A percentile compares a stretch with the other conserved stretches of the same genome.
These are phyloP conservation scores for Calosoma granatense DNA, from an alignment of 1,140 invertebrate genomes.

Conservation along the genomic window DNA sequence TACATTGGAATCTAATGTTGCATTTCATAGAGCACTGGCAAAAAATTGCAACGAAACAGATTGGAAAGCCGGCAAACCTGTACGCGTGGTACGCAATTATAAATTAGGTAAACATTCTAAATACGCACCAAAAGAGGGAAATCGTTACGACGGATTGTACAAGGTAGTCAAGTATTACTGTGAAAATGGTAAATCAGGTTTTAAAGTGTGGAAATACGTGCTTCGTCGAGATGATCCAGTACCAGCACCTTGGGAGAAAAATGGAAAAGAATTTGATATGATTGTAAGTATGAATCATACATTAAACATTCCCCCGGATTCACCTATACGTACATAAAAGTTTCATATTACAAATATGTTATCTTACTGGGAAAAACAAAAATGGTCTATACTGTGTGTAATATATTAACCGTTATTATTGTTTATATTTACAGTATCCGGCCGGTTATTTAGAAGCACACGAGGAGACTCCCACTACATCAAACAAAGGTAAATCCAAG, in stretches of 20 bases:
- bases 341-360: conserved; percentile 3
- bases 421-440: conserved; percentile 47
- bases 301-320: background rate
- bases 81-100: conserved; percentile 69
- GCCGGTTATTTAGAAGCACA: conserved; percentile 64
- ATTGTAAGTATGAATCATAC: conserved; percentile 33
- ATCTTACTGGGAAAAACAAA: conserved; percentile 22
- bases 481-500: conserved; percentile 22
- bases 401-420: background rate
- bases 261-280: conserved; percentile 50
- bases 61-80: conserved; percentile 66
- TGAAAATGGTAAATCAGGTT: conserved; percentile 68
- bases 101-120: conserved; percentile 66
- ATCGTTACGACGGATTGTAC: conserved; percentile 66
- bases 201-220: conserved; percentile 71
- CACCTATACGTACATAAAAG: background rate
- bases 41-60: conserved; percentile 64
- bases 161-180: conserved; percentile 80
- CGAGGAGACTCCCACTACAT: conserved; percentile 36
- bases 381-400: conserved; percentile 16
- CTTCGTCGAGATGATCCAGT: conserved; percentile 66
- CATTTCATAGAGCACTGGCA: conserved; percentile 56
- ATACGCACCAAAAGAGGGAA: conserved; percentile 68
- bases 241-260: conserved; percentile 74
- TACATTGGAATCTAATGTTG: conserved; percentile 11